These are phyloP conservation scores for Caretta caretta DNA, from an alignment of 2,113 vertebrate species.

Conservation along the genomic window DNA sequence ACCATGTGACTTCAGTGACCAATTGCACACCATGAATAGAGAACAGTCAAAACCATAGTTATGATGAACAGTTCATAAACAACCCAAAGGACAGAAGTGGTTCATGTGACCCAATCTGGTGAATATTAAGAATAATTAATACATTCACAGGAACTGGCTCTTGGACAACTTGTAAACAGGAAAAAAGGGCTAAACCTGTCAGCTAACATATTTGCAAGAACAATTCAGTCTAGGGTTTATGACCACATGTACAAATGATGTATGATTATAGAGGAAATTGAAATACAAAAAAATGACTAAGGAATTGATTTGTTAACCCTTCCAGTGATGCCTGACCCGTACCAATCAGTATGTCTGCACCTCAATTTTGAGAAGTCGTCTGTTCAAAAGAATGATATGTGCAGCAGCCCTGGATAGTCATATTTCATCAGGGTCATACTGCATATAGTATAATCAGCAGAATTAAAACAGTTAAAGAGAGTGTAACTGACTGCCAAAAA, in stretches of 20 bases:
- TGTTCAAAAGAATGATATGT: background rate
- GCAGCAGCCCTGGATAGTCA: constrained; percentile 25
- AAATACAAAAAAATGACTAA: background rate
- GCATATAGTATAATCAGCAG: constrained; percentile 75
- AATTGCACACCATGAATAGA: background rate
- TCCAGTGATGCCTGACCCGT: background rate
- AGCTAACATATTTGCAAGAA: background rate
- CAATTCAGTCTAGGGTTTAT: background rate
- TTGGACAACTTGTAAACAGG: background rate
- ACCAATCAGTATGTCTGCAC: background rate
- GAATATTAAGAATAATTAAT: background rate
- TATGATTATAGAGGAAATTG: background rate
- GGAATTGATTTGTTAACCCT: background rate
- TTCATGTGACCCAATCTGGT: background rate
- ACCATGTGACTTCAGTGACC: background rate
- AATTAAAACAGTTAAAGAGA: constrained; percentile 75
- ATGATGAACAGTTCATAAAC: background rate
- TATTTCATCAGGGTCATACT: constrained; percentile 70
- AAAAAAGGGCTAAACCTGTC: background rate
- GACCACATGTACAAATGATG: background rate
- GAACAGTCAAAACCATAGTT: background rate
- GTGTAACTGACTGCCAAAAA: constrained; percentile 73
- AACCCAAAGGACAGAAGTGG: background rate
- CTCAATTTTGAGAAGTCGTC: accelerated
- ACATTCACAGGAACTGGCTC: background rate